Base-by-base conservation (phyloP, 2,888 invertebrate species). In the Cephus sareptanus region DNA sequence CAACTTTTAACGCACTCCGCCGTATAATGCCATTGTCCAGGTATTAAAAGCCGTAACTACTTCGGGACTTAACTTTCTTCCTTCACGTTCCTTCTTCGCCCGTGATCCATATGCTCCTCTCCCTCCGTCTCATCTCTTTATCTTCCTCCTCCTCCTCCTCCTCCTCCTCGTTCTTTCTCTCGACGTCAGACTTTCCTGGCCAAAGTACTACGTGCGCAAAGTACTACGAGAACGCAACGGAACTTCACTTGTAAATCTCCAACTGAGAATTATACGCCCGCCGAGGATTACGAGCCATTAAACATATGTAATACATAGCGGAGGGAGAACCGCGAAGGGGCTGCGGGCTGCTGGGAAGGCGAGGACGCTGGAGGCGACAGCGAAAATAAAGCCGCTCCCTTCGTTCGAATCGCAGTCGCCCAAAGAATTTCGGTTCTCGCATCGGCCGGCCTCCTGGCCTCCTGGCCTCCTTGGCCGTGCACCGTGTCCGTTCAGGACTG, bases 231-330 rank as follows among this genome's bases (percentile, higher is more conserved):
- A 40, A 40, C 40, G 40, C 40, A 40, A 15, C 70, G 75, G 79
- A 86, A 85, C 83, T 86, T 84, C 79, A 83, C 81, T 80, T 85
- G 84, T 87, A 85, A 85, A 85, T 84, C 77, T 76, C 76, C 69
- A 81, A 77, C 81, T 78, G 76, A 83, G 81, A 86, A 83, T 86
- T 84, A 84, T 85, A 82, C 82, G 79, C 81, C 82, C 76, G 74
- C 69, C 74, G 79, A 81, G 83, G 80, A 84, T 83, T 83, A 83
- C 83, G 82, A 84, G 73, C 83, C 81, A 85, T 85, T 84, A 85
- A 87, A 82, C 84, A 75, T 82, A 79, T 80, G 80, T 71, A 71
- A 71, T 71, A 71, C 71, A 71, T 71, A 33, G 71, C 11, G 13
- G 71, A 9, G 33, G 33, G 0, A 70, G 4, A 4, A 70, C 70